Evolutionary conservation across 2,888 invertebrate genomes (phyloP).

Genomic region (Drosophila sordidula): DNA sequence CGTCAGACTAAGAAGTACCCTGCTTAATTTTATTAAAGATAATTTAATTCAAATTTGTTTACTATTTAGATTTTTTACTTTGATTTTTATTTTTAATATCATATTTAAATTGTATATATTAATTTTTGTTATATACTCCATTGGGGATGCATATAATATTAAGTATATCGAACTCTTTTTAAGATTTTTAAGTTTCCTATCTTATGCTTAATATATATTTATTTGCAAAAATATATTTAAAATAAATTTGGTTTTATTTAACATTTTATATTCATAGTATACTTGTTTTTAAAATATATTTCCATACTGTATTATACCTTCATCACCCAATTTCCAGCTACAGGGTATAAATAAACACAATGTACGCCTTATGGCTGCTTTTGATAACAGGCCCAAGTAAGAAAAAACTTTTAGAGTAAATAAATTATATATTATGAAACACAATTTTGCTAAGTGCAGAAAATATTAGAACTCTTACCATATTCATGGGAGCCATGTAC

Average conservation of each 20-base stretch:
- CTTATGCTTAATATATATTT: too few relatives aligned
- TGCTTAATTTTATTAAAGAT: too few relatives aligned
- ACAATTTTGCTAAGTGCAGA: constrained; percentile 25
- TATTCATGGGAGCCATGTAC: not conserved
- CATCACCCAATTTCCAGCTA: not conserved
- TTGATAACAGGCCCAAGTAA: constrained; percentile 27
- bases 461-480: constrained; percentile 19
- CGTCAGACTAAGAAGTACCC: not conserved
- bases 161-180: too few relatives aligned
- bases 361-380: constrained; percentile 6
- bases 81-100: too few relatives aligned
- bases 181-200: too few relatives aligned
- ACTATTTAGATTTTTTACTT: too few relatives aligned
- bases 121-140: too few relatives aligned
- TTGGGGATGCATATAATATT: too few relatives aligned
- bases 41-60: too few relatives aligned
- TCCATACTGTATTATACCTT: not conserved
- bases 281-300: not conserved
- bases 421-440: constrained; percentile 30
- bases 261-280: too few relatives aligned
- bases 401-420: constrained; percentile 23
- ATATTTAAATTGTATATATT: too few relatives aligned
- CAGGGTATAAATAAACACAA: constrained; percentile 2
- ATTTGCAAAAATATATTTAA: too few relatives aligned
- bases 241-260: not conserved